These are phyloP conservation scores for Alaudala cheleensis DNA, from an alignment of 2,113 vertebrate species.

Conservation along the genomic window DNA sequence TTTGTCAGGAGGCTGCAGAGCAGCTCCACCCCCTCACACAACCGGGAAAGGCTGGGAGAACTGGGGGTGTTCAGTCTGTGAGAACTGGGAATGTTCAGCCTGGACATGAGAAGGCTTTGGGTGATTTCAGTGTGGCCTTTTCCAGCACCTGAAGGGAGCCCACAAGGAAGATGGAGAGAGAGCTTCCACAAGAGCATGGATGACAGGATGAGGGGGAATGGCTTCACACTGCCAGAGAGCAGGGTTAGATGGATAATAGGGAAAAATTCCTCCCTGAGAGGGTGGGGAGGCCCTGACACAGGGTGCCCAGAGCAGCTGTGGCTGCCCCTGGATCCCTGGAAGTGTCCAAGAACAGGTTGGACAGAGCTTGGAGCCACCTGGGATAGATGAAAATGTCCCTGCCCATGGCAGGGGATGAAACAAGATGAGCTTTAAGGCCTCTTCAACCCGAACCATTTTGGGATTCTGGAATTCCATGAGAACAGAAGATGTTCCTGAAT, in stretches of 20 bases:
- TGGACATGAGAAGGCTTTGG: neutral
- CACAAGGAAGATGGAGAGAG: neutral
- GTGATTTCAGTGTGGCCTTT: neutral
- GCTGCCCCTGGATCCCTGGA: neutral
- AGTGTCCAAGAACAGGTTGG: neutral
- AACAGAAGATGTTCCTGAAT: fast-evolving
- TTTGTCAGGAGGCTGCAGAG: fast-evolving
- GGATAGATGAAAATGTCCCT: neutral
- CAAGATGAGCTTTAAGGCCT: neutral
- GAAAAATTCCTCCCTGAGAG: neutral
- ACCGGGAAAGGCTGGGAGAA: fast-evolving
- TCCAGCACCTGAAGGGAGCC: neutral
- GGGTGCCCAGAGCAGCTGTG: neutral
- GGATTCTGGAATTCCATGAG: neutral
- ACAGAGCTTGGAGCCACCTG: neutral
- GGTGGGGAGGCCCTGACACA: neutral
- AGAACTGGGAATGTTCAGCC: neutral
- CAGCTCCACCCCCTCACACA: fast-evolving
- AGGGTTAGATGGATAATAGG: neutral
- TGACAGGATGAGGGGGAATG: neutral
- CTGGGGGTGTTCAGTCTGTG: neutral
- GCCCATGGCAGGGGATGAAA: neutral
- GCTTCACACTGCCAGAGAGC: neutral
- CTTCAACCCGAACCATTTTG: neutral
- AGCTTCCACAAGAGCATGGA: fast-evolving